Evolutionary conservation across 2,113 vertebrate genomes (phyloP), one percentile per base, ranked within the genome.

Genomic region (Elephantulus edwardii): DNA sequence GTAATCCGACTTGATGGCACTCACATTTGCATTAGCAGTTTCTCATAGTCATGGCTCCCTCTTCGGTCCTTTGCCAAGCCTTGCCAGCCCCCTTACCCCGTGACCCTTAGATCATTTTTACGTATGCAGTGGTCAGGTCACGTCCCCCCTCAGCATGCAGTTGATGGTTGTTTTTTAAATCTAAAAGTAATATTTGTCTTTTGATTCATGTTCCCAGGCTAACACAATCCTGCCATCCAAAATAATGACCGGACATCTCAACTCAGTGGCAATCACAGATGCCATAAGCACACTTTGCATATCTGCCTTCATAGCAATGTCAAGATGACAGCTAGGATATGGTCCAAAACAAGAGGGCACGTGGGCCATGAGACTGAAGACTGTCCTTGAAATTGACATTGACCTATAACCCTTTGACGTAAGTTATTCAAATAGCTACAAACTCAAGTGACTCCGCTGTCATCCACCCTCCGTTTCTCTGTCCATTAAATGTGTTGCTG

Each of bases 381-480:
- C 8, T 13, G 68, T 75, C 52, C 70, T 68, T 11, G 19, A 92
- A 80, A 66, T 33, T 52, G 8, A 60, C 19, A 48, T 28, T 80
- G 68, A 86, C 72, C 22, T 81, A 66, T 77, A 64, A 40, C 20
- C 83, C 46, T 77, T 76, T 68, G 19, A 94, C 68, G 44, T 22
- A 76, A 83, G 19, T 2, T 64, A 11, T 81, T 86, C 85, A 83
- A 71, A 71, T 26, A 92, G 46, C 19, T 85, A 87, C 83, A 91
- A 74, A 89, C 71, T 11, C 38, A 58, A 52, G 64, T 81, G 13
- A 89, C 40, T 54, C 86, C 40, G 58, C 20, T 64, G 9, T 62
- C 83, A 78, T 48, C 26, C 11, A 38, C 44, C 42, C 46, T 62
- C 86, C 52, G 80, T 76, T 83, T 48, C 35, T 30, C 30, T 71